Evolutionary conservation across 2,888 invertebrate species (phyloP).

Genomic region (Andrena trimmerana): DNA sequence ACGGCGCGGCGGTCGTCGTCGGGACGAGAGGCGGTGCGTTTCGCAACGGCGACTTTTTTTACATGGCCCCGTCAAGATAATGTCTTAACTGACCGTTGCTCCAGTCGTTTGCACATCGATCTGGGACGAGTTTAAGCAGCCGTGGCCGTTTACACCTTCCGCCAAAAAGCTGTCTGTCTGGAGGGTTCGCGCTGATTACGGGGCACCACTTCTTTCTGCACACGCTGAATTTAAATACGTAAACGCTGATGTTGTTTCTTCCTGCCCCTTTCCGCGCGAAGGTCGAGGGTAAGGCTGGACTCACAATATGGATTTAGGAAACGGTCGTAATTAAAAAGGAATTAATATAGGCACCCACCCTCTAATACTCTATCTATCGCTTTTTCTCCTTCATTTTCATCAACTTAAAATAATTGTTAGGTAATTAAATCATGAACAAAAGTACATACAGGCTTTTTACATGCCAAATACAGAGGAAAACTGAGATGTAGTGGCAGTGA

Average conservation of each 20-base stretch:
- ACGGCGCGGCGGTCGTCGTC: conserved; percentile 34
- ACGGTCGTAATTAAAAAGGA: no score
- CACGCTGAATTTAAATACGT: conserved; percentile 59
- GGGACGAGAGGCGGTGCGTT: conserved; percentile 47
- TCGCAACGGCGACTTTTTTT: conserved; percentile 64
- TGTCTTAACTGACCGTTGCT: conserved; percentile 69
- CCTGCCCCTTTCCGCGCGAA: neutral
- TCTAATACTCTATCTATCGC: no score
- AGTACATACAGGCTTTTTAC: no score
- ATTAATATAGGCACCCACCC: no score
- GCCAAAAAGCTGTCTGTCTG: conserved; percentile 64
- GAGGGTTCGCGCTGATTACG: conserved; percentile 51
- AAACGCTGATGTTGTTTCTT: conserved; percentile 40
- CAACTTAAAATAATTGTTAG: no score
- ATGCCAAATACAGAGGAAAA: no score
- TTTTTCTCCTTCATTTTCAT: no score
- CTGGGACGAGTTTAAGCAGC: conserved; percentile 68
- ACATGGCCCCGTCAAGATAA: conserved; percentile 66
- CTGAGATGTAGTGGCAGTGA: no score
- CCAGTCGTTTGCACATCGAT: conserved; percentile 68
- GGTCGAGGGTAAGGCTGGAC: neutral
- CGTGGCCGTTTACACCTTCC: conserved; percentile 71
- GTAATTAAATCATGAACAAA: no score
- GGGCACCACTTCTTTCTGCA: conserved; percentile 52
- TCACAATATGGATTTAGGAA: neutral